Evolutionary conservation across 2,113 vertebrate genomes (phyloP).

Genomic region (Osmerus mordax): DNA sequence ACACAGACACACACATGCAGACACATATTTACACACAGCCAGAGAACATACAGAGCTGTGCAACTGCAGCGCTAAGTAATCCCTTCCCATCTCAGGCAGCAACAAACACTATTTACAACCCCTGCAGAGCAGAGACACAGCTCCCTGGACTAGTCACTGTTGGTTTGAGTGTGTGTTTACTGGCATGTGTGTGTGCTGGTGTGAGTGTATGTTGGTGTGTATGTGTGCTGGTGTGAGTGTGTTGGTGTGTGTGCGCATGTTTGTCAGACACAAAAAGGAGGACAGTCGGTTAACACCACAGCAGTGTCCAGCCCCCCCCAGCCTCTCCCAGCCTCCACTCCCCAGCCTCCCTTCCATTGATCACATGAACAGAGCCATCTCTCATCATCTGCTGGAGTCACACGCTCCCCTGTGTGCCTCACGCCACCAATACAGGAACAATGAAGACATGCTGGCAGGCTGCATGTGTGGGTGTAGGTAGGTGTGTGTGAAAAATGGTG

Average conservation of each 20-base stretch:
- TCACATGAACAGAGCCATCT: constrained; percentile 45
- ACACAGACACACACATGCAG: background rate
- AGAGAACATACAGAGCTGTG: constrained; percentile 20
- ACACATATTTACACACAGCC: constrained; percentile 8
- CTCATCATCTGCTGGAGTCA: constrained; percentile 44
- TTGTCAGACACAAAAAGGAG: background rate
- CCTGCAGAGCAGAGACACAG: constrained; percentile 10
- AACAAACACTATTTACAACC: constrained; percentile 43
- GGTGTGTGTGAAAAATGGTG: background rate
- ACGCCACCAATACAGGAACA: constrained; percentile 23
- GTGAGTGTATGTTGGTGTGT: background rate
- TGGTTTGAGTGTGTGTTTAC: constrained; percentile 12
- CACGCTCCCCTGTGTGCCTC: constrained; percentile 20
- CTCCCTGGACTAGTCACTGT: background rate
- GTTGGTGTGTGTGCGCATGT: background rate
- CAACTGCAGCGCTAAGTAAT: constrained; percentile 42
- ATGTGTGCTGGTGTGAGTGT: constrained; percentile 3
- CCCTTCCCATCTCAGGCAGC: constrained; percentile 37
- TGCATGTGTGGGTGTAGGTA: constrained; percentile 1
- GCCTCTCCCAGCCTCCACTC: no score
- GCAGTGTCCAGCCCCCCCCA: constrained; percentile 3
- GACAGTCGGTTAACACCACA: background rate
- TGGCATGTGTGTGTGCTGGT: background rate
- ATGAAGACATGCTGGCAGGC: constrained; percentile 14
- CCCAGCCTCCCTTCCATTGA: constrained; percentile 19